A percentile compares a stretch with the other conserved stretches of the same genome.
Conservation (phyloP, 64 coral and sea anemone species). For the Montipora foliosa region DNA sequence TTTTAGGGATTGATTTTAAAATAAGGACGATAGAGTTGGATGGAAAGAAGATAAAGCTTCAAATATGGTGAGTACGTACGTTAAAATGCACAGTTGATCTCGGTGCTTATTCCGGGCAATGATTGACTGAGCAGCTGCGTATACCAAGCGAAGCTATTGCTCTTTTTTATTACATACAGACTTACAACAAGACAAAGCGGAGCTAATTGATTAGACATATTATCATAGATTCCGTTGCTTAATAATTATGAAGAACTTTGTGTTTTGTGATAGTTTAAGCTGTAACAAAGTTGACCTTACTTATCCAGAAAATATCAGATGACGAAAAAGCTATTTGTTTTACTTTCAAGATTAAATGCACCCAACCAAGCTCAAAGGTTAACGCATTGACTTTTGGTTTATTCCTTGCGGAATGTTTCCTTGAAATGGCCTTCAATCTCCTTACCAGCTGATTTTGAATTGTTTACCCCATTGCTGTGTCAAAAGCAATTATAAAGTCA, state of each 20-base stretch:
- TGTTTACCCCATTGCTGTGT: no score
- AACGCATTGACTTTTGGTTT: background rate
- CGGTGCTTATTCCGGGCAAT: no score
- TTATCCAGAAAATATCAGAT: background rate
- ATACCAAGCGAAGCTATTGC: background rate
- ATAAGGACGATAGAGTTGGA: no score
- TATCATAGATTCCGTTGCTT: no score
- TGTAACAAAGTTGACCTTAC: no score
- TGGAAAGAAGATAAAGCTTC: background rate
- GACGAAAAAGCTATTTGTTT: background rate
- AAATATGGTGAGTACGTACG: slow-evolving; percentile 92
- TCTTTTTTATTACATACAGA: background rate
- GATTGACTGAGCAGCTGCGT: background rate
- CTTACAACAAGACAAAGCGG: no score
- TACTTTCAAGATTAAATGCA: background rate
- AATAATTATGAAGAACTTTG: no score
- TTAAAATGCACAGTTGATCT: background rate
- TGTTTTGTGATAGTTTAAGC: no score
- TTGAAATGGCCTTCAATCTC: background rate
- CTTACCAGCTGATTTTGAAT: background rate
- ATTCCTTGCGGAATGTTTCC: background rate
- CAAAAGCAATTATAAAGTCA: no score
- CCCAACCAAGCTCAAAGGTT: background rate
- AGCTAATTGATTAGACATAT: no score
- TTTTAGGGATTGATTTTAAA: no score